A percentile compares a stretch with the other conserved stretches of the same genome.
phyloP scores from a whole-genome alignment of 2,113 vertebrate species.

The Leiothrix lutea region DNA sequence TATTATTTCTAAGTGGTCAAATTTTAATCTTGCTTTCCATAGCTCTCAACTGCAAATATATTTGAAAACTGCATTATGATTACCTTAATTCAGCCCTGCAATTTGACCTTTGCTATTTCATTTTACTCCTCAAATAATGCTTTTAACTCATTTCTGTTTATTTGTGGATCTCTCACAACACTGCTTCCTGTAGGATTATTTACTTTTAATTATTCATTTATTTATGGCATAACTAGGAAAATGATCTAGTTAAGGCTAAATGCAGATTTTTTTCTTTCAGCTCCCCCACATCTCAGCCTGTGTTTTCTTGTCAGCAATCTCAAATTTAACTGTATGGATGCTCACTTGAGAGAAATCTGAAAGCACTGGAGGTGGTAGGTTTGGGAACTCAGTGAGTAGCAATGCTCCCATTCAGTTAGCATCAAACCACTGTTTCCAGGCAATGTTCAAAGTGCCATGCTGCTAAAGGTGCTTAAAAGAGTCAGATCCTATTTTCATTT shows the following conservation, averaged over 20 bases:
- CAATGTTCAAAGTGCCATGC: fast-evolving
- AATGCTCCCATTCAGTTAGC: not conserved
- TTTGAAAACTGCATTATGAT: conserved; percentile 69
- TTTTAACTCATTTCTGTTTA: conserved; percentile 57
- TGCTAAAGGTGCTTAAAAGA: not conserved
- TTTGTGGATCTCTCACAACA: not conserved
- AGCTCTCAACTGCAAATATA: conserved; percentile 59
- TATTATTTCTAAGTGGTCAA: conserved; percentile 69
- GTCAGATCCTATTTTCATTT: not conserved
- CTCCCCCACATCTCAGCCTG: not conserved
- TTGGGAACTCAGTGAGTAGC: not conserved
- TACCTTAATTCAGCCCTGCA: conserved; percentile 62
- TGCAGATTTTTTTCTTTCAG: not conserved
- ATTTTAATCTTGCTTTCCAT: conserved; percentile 65
- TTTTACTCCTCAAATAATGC: conserved; percentile 37
- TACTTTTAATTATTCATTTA: not conserved
- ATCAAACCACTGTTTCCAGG: not conserved
- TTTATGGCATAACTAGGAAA: not conserved
- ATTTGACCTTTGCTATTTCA: conserved; percentile 66
- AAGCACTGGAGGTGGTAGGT: not conserved
- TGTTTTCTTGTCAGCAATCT: not conserved
- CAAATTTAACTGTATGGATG: not conserved
- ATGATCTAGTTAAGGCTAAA: not conserved
- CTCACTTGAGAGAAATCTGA: not conserved
- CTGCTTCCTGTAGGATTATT: not conserved